phyloP scores from a whole-genome alignment of 2,113 vertebrate species.

The Archilochus colubris region DNA sequence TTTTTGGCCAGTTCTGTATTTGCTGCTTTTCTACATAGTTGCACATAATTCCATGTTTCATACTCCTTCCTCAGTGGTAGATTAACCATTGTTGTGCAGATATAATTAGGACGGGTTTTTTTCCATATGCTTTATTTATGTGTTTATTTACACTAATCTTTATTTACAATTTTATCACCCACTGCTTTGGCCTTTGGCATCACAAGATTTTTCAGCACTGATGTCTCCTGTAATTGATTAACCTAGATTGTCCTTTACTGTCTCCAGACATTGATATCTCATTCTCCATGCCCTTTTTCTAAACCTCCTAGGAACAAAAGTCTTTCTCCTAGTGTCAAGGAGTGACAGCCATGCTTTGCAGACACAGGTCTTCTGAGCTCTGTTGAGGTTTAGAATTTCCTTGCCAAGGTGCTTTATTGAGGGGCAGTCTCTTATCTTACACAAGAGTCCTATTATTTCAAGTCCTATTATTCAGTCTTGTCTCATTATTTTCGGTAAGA shows the following conservation, averaged over 20 bases:
- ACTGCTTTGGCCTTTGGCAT: background rate
- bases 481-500: background rate
- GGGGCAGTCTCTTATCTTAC: background rate
- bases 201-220: background rate
- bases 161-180: background rate
- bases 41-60: fast-evolving
- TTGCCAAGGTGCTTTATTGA: background rate
- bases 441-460: fast-evolving
- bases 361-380: background rate
- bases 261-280: background rate
- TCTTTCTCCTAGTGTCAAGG: background rate
- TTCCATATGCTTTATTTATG: background rate
- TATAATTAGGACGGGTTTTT: background rate
- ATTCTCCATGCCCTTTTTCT: background rate
- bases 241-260: background rate
- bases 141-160: background rate
- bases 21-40: background rate
- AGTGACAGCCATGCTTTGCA: fast-evolving
- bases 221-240: background rate
- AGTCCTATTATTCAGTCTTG: background rate
- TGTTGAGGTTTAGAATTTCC: background rate
- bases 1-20: background rate
- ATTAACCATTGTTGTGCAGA: background rate
- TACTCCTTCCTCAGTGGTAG: background rate
- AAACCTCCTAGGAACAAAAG: background rate